Conservation (phyloP, 2,888 invertebrate species). For the Nemoura dubitans region DNA sequence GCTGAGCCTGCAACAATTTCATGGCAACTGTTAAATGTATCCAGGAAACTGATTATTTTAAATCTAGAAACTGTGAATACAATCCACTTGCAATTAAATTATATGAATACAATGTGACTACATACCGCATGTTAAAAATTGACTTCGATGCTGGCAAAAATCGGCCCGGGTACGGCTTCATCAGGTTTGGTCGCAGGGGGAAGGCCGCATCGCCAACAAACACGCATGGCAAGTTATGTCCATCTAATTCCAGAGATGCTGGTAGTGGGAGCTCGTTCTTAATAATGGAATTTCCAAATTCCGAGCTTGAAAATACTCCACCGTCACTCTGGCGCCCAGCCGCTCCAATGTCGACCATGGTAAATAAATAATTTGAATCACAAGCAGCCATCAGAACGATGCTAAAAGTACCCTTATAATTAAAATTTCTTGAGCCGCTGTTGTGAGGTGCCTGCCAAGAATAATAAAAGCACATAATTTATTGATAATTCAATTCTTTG, state of each 20-base stretch:
- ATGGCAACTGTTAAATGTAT: background rate
- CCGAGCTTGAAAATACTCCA: slow-evolving; percentile 20
- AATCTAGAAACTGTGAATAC: background rate
- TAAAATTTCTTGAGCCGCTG: slow-evolving; percentile 10
- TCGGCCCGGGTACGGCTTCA: slow-evolving; percentile 40
- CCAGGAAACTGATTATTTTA: background rate
- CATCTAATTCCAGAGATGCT: background rate
- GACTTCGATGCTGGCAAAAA: slow-evolving; percentile 22
- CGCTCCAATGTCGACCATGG: slow-evolving; percentile 40
- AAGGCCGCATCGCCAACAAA: slow-evolving; percentile 46
- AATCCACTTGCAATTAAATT: background rate
- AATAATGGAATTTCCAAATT: slow-evolving; percentile 28
- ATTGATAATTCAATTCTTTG: background rate
- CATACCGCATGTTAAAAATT: slow-evolving; percentile 40
- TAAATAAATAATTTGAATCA: slow-evolving; percentile 33
- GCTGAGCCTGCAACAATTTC: slow-evolving; percentile 24
- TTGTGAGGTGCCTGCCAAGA: background rate
- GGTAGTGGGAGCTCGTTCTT: background rate
- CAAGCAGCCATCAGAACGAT: slow-evolving; percentile 37
- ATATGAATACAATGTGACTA: background rate
- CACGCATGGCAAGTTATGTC: slow-evolving; percentile 4
- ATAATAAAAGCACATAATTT: background rate
- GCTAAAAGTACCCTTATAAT: background rate
- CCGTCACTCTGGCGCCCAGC: slow-evolving; percentile 39
- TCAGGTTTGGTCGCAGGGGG: slow-evolving; percentile 40